Evolutionary conservation across 2,113 vertebrate genomes (phyloP), one percentile per base, ranked within the genome.

Genomic region (Sylvia atricapilla): DNA sequence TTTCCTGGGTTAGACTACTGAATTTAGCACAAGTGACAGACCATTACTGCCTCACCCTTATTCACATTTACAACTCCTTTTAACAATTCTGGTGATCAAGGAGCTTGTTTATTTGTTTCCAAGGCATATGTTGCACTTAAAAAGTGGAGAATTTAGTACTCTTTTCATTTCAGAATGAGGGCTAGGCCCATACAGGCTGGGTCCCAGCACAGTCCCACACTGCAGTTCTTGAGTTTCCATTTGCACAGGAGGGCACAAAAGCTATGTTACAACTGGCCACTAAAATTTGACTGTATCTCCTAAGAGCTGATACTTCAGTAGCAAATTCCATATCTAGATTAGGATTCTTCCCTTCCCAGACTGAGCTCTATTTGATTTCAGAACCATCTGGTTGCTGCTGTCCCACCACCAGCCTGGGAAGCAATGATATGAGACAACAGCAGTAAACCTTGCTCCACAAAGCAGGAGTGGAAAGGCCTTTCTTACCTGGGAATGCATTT

Each of bases 401-500:
- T 80, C 50, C 58, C 52, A 30, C 41, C 35, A 60, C 55, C 25
- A 4, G 21, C 28, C 31, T 25, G 30, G 17, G 37, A 87, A 74
- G 55, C 25, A 88, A 59, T 5, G 35, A 52, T 7, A 27, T 41
- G 80, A 91, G 56, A 81, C 31, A 81, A n/a, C 27, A 63, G 47
- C 43, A 86, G 56, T 44, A 63, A 63, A 90, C 55, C 31, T 49
- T 55, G 11, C 35, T 88, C 37, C 50, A 55, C 30, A 52, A n/a
- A 83, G 50, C 39, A n/a, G 12, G 31, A 75, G 15, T 21, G 47
- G 24, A 75, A 90, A 63, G 23, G 41, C 31, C 35, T 30, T 17
- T 39, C 97, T 97, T 95, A 99, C 99, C 99, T 94, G 99, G 99
- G 97, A 99, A 99, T 97, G 99, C 99, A 56, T 99, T 99, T 97